These are phyloP conservation scores for Phymastichus coffea DNA, from an alignment of 1,140 invertebrate genomes.

Conservation along the genomic window DNA sequence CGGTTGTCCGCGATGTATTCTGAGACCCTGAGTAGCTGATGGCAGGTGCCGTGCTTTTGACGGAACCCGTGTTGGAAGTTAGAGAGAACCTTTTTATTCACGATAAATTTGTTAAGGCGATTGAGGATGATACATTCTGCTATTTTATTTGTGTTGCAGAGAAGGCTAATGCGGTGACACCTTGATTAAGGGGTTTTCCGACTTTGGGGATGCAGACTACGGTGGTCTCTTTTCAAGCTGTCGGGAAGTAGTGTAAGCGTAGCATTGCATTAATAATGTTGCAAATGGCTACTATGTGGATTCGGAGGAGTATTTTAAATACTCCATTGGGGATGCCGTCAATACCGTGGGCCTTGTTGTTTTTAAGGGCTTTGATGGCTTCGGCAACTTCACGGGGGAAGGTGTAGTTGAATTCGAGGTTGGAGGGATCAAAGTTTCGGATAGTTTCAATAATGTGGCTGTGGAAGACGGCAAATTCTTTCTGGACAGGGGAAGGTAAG, in stretches of 20 bases:
- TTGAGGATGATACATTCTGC: constrained; percentile 5
- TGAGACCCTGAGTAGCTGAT: constrained; percentile 12
- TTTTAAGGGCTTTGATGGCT: constrained; percentile 1
- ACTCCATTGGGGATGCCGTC: neutral
- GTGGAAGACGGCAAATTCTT: neutral
- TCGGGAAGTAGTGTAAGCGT: neutral
- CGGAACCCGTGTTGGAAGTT: too few relatives aligned
- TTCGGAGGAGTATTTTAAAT: neutral
- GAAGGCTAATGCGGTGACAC: constrained; percentile 22
- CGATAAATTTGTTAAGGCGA: neutral
- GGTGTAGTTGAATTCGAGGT: neutral
- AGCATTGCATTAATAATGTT: neutral
- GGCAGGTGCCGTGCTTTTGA: neutral
- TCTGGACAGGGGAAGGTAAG: neutral
- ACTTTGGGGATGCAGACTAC: neutral
- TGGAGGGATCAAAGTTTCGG: neutral
- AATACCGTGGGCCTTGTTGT: neutral
- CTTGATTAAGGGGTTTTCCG: neutral
- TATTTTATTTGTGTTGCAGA: constrained; percentile 14
- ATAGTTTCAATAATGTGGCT: neutral
- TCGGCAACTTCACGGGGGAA: neutral
- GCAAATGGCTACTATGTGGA: neutral
- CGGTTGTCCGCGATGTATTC: neutral
- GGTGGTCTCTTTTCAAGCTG: neutral
- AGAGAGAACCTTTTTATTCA: constrained; percentile 4